phyloP scores from a whole-genome alignment of 2,888 invertebrate genomes.

The Pherbina coryleti region DNA sequence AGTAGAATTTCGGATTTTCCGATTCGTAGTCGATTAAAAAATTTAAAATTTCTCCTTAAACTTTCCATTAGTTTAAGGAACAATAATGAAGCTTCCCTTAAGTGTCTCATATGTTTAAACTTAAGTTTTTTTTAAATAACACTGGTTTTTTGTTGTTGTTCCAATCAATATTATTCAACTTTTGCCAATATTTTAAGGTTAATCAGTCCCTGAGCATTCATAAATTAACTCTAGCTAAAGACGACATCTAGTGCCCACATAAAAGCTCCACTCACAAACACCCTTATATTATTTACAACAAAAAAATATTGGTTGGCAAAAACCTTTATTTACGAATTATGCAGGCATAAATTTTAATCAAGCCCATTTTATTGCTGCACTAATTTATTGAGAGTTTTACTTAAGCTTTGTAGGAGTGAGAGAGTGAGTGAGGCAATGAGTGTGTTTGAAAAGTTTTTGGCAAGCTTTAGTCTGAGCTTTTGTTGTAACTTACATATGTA shows the following conservation, averaged over 20 bases:
- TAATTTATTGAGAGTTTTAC: background rate
- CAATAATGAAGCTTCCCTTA: no score
- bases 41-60: no score
- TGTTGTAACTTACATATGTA: background rate
- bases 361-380: conserved; percentile 5
- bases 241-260: background rate
- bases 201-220: conserved; percentile 19
- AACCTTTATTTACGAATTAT: conserved; percentile 8
- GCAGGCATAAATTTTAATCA: conserved; percentile 26
- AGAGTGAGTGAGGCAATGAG: background rate
- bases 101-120: no score
- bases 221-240: background rate
- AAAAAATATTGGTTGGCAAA: background rate
- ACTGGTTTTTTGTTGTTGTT: no score
- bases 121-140: no score
- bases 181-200: background rate
- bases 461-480: background rate
- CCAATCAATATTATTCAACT: no score
- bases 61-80: no score
- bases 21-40: no score
- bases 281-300: background rate
- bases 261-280: background rate
- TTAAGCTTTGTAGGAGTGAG: background rate
- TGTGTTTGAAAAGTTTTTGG: background rate
- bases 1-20: no score